These are phyloP conservation scores for Epizoanthus stellaris DNA, from an alignment of 92 coral and sea anemone species.

Conservation along the genomic window DNA sequence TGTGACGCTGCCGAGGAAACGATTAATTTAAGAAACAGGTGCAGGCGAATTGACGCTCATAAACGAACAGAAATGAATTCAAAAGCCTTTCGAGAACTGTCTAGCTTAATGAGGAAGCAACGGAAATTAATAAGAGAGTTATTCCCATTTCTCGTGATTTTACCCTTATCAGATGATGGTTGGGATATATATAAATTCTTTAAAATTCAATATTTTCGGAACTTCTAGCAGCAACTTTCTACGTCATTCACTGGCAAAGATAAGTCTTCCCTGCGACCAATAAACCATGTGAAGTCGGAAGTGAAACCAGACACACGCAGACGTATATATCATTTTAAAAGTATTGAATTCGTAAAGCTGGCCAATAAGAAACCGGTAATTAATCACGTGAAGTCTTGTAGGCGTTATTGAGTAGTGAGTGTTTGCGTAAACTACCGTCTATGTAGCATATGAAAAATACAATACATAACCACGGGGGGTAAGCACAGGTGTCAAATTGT, in stretches of 20 bases:
- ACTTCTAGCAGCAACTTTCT: no score
- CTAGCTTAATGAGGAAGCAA: background rate
- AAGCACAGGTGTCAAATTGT: background rate
- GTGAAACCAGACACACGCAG: background rate
- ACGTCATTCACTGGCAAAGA: no score
- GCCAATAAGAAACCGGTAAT: background rate
- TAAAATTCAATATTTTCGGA: no score
- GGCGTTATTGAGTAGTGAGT: background rate
- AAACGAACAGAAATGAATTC: slow-evolving; percentile 9
- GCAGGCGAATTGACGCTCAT: slow-evolving; percentile 5
- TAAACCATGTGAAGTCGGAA: background rate
- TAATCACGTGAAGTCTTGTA: background rate
- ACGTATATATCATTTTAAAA: background rate
- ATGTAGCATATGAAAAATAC: background rate
- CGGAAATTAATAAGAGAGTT: background rate
- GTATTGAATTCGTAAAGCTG: background rate
- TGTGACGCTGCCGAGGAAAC: background rate
- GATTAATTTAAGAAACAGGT: slow-evolving; percentile 20
- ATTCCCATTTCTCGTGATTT: background rate
- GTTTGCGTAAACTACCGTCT: background rate
- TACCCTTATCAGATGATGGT: background rate
- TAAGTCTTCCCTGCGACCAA: no score
- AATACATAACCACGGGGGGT: slow-evolving; percentile 1
- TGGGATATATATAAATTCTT: no score
- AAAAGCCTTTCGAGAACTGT: slow-evolving; percentile 26